phyloP scores from a whole-genome alignment of 2,888 invertebrate species.

The Netelia melanura region DNA sequence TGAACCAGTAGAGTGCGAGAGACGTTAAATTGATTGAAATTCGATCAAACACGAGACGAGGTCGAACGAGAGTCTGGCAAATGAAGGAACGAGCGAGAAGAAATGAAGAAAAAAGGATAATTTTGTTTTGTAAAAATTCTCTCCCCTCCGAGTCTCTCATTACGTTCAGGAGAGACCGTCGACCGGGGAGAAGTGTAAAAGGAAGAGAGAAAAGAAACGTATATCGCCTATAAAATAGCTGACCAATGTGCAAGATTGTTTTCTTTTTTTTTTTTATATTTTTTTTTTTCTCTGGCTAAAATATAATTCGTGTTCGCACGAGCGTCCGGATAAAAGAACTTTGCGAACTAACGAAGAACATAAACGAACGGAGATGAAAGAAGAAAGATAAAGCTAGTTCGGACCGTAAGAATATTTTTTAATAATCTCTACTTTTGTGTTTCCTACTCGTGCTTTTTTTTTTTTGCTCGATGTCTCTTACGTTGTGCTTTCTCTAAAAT shows the following conservation, averaged over 20 bases:
- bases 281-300: no score
- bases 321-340: constrained; percentile 1
- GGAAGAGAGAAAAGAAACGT: constrained; percentile 15
- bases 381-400: constrained; percentile 39
- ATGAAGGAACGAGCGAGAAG: background rate
- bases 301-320: constrained; percentile 14
- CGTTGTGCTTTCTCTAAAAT: constrained; percentile 36
- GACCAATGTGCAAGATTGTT: constrained; percentile 39
- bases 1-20: background rate
- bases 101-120: background rate
- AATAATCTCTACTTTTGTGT: constrained; percentile 32
- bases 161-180: constrained; percentile 11
- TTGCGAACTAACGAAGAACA: no score
- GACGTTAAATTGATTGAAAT: constrained; percentile 55
- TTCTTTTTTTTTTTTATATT: constrained; percentile 9
- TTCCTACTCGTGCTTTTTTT: constrained; percentile 52
- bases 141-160: constrained; percentile 22
- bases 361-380: background rate
- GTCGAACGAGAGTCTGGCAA: constrained; percentile 22
- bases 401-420: constrained; percentile 55
- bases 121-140: constrained; percentile 4
- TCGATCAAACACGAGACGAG: constrained; percentile 28
- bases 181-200: constrained; percentile 24
- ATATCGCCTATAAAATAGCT: constrained; percentile 31
- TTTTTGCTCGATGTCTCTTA: constrained; percentile 25